These are phyloP conservation scores for Linnaemya tessellans DNA, from an alignment of 2,888 invertebrate species.

Conservation along the genomic window DNA sequence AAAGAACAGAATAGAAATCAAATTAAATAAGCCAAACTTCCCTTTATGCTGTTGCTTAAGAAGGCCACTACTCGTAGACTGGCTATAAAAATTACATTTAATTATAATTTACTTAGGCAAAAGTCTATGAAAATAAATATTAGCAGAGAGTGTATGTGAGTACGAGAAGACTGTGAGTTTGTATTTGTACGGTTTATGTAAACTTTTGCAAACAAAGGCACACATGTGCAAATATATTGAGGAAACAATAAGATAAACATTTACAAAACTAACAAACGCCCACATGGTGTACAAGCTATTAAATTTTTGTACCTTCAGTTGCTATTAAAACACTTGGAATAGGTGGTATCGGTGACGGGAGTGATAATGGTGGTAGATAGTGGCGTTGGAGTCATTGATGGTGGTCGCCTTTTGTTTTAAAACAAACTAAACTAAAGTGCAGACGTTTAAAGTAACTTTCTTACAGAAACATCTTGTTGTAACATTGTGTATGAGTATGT, in stretches of 20 bases:
- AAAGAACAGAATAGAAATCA: too few species aligned
- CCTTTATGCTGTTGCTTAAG: slow-evolving; percentile 8
- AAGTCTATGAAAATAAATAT: slow-evolving; percentile 54
- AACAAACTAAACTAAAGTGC: slow-evolving; percentile 11
- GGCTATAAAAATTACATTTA: slow-evolving; percentile 57
- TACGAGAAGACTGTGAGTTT: slow-evolving; percentile 3
- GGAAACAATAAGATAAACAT: slow-evolving; percentile 57
- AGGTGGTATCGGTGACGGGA: neutral
- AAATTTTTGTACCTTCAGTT: slow-evolving; percentile 14
- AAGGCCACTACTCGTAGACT: slow-evolving; percentile 38
- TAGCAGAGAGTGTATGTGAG: neutral
- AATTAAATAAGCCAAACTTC: neutral
- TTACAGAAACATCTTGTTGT: slow-evolving; percentile 37
- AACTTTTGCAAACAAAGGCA: slow-evolving; percentile 40
- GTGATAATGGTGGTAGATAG: slow-evolving; percentile 22
- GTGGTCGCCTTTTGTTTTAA: slow-evolving; percentile 60
- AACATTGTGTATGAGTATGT: slow-evolving; percentile 7
- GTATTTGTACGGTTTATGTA: slow-evolving; percentile 39
- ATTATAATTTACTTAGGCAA: slow-evolving; percentile 54
- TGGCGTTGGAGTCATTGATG: slow-evolving; percentile 55
- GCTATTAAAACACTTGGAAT: slow-evolving; percentile 47
- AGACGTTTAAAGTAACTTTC: slow-evolving; percentile 37
- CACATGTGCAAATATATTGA: slow-evolving; percentile 53
- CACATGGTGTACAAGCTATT: slow-evolving; percentile 44
- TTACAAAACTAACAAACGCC: slow-evolving; percentile 64